Base-by-base conservation (phyloP, 2,113 vertebrate genomes). In the Gracilinanus agilis region DNA sequence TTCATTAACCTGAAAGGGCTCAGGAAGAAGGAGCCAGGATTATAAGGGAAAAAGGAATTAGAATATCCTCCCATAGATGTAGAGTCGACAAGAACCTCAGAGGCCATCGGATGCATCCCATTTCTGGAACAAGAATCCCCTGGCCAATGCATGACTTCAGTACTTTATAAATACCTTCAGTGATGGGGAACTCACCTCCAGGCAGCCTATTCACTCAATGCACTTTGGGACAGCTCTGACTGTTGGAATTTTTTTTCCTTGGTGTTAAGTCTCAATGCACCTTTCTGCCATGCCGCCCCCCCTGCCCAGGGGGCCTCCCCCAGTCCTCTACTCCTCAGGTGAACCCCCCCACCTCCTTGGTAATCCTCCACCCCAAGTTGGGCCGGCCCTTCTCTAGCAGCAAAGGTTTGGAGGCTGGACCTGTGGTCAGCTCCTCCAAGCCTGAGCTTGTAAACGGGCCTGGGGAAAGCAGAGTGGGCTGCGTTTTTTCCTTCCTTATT, bases 401-500 rank as follows among this genome's bases (percentile, higher is more conserved):
- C 19, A 40, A 23, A 9, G n/a, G 34, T 83, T 75, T 83, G n/a
- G 67, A 40, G 67, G 67, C 67, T 21, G 19, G 67, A 16, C 67
- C 58, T 7, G 2, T 2, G n/a, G 7, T 40, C 6, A 8, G 19
- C 67, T 83, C 67, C 21, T 40, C 67, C n/a, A 40, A n/a, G n/a
- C 2, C 67, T 9, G n/a, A 83, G n/a, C 34, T 3, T 23, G n/a
- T 40, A 23, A 75, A 83, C 0, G 34, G 21, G 67, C n/a, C n/a
- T 9, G n/a, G 61, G 54, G 89, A 55, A 25, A 55, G n/a, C 0
- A 0, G 53, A 93, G 88, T 53, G 0, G 61, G 24, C 96, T 90
- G 91, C 55, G 3, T 54, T n/a, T 91, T 91, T 61, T 24, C 75
- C 40, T 83, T 40, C 19, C 0, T 9, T 96, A 93, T 98, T 98